Evolutionary conservation across 2,113 vertebrate genomes (phyloP).

Genomic region (Leptodactylus fuscus): DNA sequence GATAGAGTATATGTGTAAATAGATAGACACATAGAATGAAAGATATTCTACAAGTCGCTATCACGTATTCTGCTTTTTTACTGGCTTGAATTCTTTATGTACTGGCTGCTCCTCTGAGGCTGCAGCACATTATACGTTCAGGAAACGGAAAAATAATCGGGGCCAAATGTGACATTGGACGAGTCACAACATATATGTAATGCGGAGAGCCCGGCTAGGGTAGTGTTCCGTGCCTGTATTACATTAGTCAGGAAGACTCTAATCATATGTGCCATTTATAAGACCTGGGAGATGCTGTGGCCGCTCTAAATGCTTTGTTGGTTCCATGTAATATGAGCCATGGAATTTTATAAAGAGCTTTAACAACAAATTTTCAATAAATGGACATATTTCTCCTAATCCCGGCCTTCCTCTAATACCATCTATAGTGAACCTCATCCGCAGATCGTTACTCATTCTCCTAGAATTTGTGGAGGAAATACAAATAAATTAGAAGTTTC

Average conservation of each 20-base stretch:
- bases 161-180: not conserved
- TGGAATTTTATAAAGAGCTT: slow-evolving; percentile 51
- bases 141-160: not conserved
- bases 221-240: slow-evolving; percentile 23
- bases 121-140: not conserved
- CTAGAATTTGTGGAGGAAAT: slow-evolving; percentile 9
- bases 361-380: slow-evolving; percentile 60
- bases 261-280: slow-evolving; percentile 56
- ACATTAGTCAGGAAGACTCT: slow-evolving; percentile 35
- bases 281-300: slow-evolving; percentile 35
- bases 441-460: slow-evolving; percentile 30
- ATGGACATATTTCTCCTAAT: slow-evolving; percentile 46
- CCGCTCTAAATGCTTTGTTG: slow-evolving; percentile 15
- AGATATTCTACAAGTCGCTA: not conserved
- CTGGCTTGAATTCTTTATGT: not conserved
- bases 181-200: not conserved
- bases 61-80: not conserved
- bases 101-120: not conserved
- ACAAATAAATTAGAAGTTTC: not conserved
- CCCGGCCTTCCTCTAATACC: slow-evolving; percentile 34
- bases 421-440: slow-evolving; percentile 11
- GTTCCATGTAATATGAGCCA: slow-evolving; percentile 46
- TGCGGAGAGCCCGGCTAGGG: not conserved
- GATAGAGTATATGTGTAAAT: not conserved
- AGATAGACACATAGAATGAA: not conserved